Percentiles rank a stretch among this genome's conserved stretches.
phyloP scores from a whole-genome alignment of 2,888 invertebrate species.

The Sialis lutaria region DNA sequence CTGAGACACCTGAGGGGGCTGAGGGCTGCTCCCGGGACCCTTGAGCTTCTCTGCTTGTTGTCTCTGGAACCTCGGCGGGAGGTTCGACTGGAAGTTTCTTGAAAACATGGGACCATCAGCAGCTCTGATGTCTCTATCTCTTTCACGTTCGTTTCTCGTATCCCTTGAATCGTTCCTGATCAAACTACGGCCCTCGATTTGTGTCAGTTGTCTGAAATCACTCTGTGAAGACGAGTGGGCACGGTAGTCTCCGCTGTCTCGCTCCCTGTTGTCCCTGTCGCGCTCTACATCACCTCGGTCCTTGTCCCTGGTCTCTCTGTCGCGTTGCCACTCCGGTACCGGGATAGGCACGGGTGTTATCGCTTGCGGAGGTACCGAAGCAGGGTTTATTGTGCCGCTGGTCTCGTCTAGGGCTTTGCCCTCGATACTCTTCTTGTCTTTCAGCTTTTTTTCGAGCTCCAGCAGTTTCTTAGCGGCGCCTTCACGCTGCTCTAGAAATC shows the following conservation, averaged over 20 bases:
- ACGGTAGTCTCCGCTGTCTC: slow-evolving; percentile 4
- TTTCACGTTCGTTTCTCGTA: slow-evolving; percentile 16
- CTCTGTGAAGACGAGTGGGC: slow-evolving; percentile 6
- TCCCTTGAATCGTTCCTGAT: slow-evolving; percentile 22
- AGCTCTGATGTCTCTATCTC: slow-evolving; percentile 18
- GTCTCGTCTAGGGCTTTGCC: slow-evolving; percentile 25
- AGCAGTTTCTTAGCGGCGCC: slow-evolving; percentile 47
- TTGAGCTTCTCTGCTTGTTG: slow-evolving; percentile 40
- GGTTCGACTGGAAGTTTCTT: slow-evolving; percentile 60
- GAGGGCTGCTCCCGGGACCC: slow-evolving; percentile 1
- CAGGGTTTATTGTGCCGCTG: slow-evolving; percentile 25
- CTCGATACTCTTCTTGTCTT: slow-evolving; percentile 34
- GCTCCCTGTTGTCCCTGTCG: slow-evolving; percentile 20
- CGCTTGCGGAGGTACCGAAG: slow-evolving; percentile 22
- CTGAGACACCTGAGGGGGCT: slow-evolving; percentile 8
- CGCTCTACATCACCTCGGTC: slow-evolving; percentile 22
- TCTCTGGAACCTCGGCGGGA: slow-evolving; percentile 73
- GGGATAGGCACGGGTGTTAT: slow-evolving; percentile 29
- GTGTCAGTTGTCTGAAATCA: slow-evolving; percentile 23
- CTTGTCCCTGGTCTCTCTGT: slow-evolving; percentile 24
- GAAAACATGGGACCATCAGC: slow-evolving; percentile 42
- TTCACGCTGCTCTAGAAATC: slow-evolving; percentile 39
- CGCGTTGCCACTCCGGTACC: slow-evolving; percentile 34
- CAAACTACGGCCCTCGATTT: slow-evolving; percentile 22
- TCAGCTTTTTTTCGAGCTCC: slow-evolving; percentile 47